Evolutionary conservation across 1,140 invertebrate genomes (phyloP).

Genomic region (Linepithema humile): DNA sequence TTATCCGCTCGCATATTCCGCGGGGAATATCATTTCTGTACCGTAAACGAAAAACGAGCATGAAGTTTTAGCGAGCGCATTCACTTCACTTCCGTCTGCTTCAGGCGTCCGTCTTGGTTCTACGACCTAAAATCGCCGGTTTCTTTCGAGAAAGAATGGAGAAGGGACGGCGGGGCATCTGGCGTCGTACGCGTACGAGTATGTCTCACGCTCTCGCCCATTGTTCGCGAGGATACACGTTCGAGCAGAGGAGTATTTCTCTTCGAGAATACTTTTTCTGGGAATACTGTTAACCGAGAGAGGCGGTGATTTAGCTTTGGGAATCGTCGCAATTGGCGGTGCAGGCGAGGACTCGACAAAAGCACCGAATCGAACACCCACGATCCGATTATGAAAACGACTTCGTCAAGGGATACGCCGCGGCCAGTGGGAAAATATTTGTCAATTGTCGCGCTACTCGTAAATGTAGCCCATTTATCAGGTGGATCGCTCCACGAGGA

Average conservation of each 20-base stretch:
- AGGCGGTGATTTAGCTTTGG: background rate
- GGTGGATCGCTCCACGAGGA: background rate
- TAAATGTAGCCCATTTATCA: background rate
- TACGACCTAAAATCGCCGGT: slow-evolving; percentile 52
- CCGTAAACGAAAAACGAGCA: background rate
- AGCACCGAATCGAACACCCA: slow-evolving; percentile 11
- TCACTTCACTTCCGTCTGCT: slow-evolving; percentile 10
- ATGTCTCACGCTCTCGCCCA: slow-evolving; percentile 75
- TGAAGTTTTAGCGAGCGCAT: background rate
- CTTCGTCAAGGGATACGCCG: background rate
- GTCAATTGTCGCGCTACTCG: background rate
- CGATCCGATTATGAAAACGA: slow-evolving; percentile 12
- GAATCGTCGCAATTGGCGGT: slow-evolving; percentile 3
- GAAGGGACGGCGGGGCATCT: slow-evolving; percentile 58
- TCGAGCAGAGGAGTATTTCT: slow-evolving; percentile 62
- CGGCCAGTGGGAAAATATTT: slow-evolving; percentile 9
- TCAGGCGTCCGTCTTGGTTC: slow-evolving; percentile 31
- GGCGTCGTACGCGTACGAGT: slow-evolving; percentile 65
- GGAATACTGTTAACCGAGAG: slow-evolving; percentile 22
- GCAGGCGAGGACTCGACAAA: background rate
- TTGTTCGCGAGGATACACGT: slow-evolving; percentile 71
- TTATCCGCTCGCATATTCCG: background rate
- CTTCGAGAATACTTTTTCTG: slow-evolving; percentile 40
- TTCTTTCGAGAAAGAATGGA: slow-evolving; percentile 49
- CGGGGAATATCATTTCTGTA: background rate